Evolutionary conservation across 2,113 vertebrate genomes (phyloP).

Genomic region (Calyptommatus sinebrachiatus): DNA sequence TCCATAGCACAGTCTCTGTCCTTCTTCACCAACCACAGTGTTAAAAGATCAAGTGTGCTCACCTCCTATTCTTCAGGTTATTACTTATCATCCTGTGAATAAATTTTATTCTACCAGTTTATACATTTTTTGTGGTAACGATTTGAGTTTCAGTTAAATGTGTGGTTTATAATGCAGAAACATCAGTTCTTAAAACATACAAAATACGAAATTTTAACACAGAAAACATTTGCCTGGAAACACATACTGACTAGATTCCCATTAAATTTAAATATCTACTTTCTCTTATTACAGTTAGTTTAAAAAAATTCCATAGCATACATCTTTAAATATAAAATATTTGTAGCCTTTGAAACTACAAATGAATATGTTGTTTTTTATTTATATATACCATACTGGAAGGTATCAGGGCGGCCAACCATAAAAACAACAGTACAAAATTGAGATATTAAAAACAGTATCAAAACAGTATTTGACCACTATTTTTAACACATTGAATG

Average conservation of each 20-base stretch:
- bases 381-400: no score
- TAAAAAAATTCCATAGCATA: not conserved
- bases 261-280: not conserved
- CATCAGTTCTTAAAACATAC: not conserved
- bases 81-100: not conserved
- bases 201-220: not conserved
- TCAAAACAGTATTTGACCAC: not conserved
- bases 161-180: not conserved
- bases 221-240: not conserved
- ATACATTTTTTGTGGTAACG: not conserved
- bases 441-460: no score
- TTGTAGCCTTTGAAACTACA: not conserved
- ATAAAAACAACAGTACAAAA: no score
- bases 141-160: not conserved
- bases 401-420: no score
- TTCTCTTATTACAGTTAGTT: not conserved
- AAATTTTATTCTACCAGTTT: not conserved
- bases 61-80: not conserved
- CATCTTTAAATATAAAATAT: not conserved
- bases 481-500: not conserved
- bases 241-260: no score
- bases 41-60: not conserved
- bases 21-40: not conserved
- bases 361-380: not conserved
- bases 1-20: not conserved